Percentiles rank a stretch among this genome's conserved stretches.
These are phyloP conservation scores for Petrocephalus schoutedeni DNA, from an alignment of 2,797 vertebrate species.

Conservation along the genomic window DNA sequence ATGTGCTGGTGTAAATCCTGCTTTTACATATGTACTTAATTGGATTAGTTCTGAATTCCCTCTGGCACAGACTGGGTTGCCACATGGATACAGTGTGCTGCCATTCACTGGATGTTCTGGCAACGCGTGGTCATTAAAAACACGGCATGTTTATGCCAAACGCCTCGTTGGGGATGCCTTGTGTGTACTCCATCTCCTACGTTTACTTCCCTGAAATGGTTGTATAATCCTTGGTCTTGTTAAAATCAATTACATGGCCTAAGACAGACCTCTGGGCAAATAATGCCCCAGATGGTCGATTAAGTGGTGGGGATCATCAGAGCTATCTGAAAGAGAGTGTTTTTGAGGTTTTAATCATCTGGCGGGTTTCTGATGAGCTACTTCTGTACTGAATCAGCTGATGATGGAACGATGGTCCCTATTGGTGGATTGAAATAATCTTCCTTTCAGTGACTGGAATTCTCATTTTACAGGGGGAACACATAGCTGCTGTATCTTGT, in stretches of 20 bases:
- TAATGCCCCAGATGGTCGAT: neutral
- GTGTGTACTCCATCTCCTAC: neutral
- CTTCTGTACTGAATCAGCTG: neutral
- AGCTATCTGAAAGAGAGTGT: neutral
- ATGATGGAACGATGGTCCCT: neutral
- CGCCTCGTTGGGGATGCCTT: neutral
- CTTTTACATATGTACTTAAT: neutral
- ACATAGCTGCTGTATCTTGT: neutral
- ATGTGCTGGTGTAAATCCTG: neutral
- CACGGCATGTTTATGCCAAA: neutral
- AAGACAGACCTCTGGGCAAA: neutral
- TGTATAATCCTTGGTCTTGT: neutral
- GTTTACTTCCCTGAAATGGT: neutral
- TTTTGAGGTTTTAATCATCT: neutral
- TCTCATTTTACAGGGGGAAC: neutral
- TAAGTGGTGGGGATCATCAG: neutral
- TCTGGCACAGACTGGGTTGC: neutral
- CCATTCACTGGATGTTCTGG: neutral
- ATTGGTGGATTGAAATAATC: constrained; percentile 1
- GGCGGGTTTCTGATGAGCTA: neutral
- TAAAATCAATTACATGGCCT: constrained; percentile 12
- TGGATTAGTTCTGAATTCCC: neutral
- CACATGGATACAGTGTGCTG: neutral
- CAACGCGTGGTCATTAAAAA: neutral
- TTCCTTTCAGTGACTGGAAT: neutral